Evolutionary conservation across 1,140 invertebrate species (phyloP), one percentile per base, ranked within the genome.

Genomic region (Euborellia annulipes): DNA sequence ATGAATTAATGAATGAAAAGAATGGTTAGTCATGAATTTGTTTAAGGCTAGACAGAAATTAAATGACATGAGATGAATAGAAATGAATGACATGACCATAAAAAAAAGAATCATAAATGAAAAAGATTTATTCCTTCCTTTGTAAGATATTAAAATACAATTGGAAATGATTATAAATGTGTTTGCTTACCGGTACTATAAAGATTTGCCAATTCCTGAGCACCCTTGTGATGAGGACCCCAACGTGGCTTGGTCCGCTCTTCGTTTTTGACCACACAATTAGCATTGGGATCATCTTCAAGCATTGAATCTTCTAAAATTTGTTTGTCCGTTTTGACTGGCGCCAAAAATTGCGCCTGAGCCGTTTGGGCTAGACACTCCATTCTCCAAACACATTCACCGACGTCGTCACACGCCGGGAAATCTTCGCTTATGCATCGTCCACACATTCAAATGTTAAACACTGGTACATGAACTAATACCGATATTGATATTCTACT

Each of bases 191-290:
- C 88, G 69, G 73, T 79, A 62, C 87, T 93, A 61, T 98, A 98
- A 30, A 95, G 72, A 59, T 86, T 82, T 7, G 91, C 90, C 43
- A 97, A 70, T 64, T 93, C 86, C 63, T 89, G 83, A 22, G 93
- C 93, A 45, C 92, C 92, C 56, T 81, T 85, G 64, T 97, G 91
- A 57, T 82, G 78, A 14, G 92, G 91, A 32, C 93, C 93, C 91
- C 92, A 96, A 52, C 91, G 73, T 1, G 80, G 79, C 44, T 71
- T 69, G 16, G 65, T 66, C 46, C 71, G 70, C 50, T 76, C 68
- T 21, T 67, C 66, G 17, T 62, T 64, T 18, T 58, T 62, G 16
- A 73, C 63, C 42, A 82, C 75, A 32, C 76, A 82, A 63, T 90
- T 90, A 13, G 83, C 82, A 70, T 90, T 91, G 3, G 87, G 85